These are phyloP conservation scores for Chymomyza caudatula DNA, from an alignment of 2,888 invertebrate genomes.

Conservation along the genomic window DNA sequence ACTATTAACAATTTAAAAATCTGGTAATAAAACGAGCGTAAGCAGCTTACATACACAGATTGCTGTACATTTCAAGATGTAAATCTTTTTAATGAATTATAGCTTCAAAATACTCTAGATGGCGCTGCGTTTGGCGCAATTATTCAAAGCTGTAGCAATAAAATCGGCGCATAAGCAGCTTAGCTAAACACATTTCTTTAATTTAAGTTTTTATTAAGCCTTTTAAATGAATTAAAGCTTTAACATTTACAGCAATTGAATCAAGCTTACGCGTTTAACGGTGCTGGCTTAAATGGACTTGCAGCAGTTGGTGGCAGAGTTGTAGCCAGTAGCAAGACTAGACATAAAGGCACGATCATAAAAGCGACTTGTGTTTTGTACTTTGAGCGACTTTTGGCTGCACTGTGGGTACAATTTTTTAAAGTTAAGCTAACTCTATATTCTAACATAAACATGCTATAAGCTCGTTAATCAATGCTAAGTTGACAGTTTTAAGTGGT, in stretches of 20 bases:
- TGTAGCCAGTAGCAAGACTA: conserved; percentile 7
- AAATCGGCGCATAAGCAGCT: neutral
- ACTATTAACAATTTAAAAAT: too few species aligned
- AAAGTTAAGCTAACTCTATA: neutral
- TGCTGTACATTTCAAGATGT: too few species aligned
- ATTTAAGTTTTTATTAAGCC: neutral
- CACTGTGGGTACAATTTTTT: too few species aligned
- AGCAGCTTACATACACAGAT: too few species aligned
- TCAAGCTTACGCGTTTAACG: conserved; percentile 24
- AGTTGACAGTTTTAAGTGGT: conserved; percentile 69
- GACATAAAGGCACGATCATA: conserved; percentile 56
- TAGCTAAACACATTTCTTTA: neutral
- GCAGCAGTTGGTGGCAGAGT: conserved; percentile 35
- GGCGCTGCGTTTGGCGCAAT: neutral
- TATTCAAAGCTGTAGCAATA: neutral
- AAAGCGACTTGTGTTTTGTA: conserved; percentile 43
- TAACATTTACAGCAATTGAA: neutral
- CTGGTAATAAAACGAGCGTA: too few species aligned
- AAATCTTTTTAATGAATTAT: too few species aligned
- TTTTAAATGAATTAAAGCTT: neutral
- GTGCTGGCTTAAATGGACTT: conserved; percentile 54
- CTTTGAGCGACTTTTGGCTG: too few species aligned
- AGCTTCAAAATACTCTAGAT: neutral
- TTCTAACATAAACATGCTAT: conserved; percentile 60
- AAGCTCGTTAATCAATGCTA: conserved; percentile 71